Conservation (phyloP, 1,140 invertebrate genomes). For the Ceratina japonica region DNA sequence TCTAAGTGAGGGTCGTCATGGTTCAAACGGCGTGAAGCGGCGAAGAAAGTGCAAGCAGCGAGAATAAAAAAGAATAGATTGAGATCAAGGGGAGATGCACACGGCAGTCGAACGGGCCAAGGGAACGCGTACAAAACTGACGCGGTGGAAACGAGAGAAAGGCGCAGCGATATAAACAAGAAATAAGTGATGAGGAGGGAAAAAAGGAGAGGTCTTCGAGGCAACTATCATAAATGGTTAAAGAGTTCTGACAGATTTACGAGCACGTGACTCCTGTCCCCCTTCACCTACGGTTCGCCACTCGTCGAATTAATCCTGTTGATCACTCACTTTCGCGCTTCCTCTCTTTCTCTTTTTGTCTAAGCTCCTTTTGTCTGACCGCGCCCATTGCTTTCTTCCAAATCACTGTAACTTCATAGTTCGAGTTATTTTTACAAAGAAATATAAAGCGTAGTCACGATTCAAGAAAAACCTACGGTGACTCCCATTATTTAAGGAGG, state of each 20-base stretch:
- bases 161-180: background rate
- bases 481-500: no score
- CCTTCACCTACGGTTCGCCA: conserved; percentile 23
- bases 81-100: no score
- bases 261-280: conserved; percentile 39
- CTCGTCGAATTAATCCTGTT: conserved; percentile 29
- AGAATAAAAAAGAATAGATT: conserved; percentile 2
- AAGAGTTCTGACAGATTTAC: conserved; percentile 48
- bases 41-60: conserved; percentile 49
- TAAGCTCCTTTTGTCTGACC: background rate
- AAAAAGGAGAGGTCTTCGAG: background rate
- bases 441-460: no score
- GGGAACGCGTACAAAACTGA: background rate
- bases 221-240: conserved; percentile 45
- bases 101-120: background rate
- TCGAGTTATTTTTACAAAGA: no score
- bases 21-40: conserved; percentile 43
- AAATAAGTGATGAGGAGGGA: background rate
- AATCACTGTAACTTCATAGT: no score
- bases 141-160: no score
- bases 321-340: conserved; percentile 12
- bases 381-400: background rate
- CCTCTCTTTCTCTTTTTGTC: conserved; percentile 16
- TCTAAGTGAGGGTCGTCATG: conserved; percentile 48
- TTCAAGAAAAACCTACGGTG: no score